Conservation (phyloP, 2,797 vertebrate genomes). For the Gallinago stenura region DNA sequence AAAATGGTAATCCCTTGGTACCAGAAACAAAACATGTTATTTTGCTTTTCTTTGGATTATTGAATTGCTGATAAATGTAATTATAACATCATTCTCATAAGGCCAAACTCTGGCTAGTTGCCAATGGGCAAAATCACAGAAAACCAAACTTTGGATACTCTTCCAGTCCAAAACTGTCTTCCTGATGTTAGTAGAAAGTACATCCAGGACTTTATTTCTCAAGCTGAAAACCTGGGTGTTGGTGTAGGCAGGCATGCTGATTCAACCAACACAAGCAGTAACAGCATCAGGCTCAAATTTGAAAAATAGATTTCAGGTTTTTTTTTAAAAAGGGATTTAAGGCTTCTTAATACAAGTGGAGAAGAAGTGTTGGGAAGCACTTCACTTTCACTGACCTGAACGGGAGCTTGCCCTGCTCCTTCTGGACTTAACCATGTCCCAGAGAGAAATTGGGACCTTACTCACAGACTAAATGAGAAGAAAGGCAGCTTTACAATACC, state of each 20-base stretch:
- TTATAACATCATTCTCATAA: neutral
- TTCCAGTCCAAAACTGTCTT: neutral
- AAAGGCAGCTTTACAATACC: neutral
- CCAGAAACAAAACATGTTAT: neutral
- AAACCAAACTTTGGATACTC: neutral
- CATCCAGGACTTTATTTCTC: neutral
- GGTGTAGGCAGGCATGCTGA: neutral
- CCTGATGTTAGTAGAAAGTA: neutral
- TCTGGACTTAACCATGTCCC: neutral
- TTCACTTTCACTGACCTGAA: neutral
- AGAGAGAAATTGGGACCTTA: neutral
- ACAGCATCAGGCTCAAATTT: neutral
- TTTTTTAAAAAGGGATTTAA: neutral
- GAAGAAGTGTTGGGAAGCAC: rapidly evolving
- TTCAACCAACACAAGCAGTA: neutral
- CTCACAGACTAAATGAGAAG: neutral
- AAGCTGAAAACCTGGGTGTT: neutral
- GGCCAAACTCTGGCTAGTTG: neutral
- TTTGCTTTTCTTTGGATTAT: neutral
- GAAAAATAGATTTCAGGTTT: neutral
- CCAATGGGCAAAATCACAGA: neutral
- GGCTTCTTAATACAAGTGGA: neutral
- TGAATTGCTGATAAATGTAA: neutral
- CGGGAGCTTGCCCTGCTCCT: neutral
- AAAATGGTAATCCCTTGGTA: neutral